Evolutionary conservation across 2,888 invertebrate genomes (phyloP).

Genomic region (Ectemnius continuus): DNA sequence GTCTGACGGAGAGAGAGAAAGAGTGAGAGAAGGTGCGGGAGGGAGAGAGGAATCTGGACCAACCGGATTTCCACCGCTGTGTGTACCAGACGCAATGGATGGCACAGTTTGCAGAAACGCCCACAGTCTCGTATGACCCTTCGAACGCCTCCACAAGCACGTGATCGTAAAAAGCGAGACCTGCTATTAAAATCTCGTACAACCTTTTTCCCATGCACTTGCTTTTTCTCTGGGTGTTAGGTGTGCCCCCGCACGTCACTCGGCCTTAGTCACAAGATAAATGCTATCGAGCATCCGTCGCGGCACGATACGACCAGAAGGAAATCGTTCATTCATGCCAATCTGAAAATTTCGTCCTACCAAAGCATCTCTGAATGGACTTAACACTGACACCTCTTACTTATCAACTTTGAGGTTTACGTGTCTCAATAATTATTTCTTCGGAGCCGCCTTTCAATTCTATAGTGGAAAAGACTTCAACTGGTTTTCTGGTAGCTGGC

Average conservation of each 20-base stretch:
- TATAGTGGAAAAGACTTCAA: conserved; percentile 2
- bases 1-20: too few species aligned
- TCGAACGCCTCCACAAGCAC: conserved; percentile 52
- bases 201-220: conserved; percentile 6
- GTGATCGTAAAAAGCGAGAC: conserved; percentile 30
- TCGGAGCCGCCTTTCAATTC: not conserved
- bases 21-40: not conserved
- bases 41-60: conserved; percentile 58
- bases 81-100: conserved; percentile 56
- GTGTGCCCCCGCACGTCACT: too few species aligned
- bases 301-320: conserved; percentile 1
- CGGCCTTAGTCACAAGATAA: conserved; percentile 33
- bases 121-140: conserved; percentile 60
- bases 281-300: conserved; percentile 40
- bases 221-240: too few species aligned
- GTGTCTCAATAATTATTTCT: too few species aligned
- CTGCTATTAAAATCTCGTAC: conserved; percentile 19
- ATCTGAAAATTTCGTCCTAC: too few species aligned
- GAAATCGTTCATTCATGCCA: not conserved
- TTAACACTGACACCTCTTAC: too few species aligned
- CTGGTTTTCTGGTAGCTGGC: conserved; percentile 7
- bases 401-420: too few species aligned
- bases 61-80: conserved; percentile 62
- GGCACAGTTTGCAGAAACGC: conserved; percentile 64
- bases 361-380: too few species aligned